A percentile compares a stretch with the other conserved stretches of the same genome.
Conservation (phyloP, 2,888 invertebrate genomes). For the Coelogynopora nodosa region DNA sequence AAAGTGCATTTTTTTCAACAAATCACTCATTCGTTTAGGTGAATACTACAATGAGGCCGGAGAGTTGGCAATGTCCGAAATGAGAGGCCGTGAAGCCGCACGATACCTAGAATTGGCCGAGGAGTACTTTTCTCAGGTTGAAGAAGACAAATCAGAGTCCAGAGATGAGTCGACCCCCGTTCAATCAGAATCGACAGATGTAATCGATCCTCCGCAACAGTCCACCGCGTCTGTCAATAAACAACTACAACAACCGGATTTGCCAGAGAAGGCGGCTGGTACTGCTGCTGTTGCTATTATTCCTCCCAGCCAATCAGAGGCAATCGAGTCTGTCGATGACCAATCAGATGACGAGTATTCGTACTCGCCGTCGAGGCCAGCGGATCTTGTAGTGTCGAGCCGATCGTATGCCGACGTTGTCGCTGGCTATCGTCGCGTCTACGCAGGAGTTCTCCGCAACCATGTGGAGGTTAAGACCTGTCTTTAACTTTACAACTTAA, state of each 20-base stretch:
- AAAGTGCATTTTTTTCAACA: no score
- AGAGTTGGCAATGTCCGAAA: neutral
- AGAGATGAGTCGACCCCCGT: neutral
- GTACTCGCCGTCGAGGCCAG: no score
- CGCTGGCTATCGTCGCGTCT: neutral
- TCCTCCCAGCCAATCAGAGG: no score
- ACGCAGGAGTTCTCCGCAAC: neutral
- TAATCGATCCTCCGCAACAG: neutral
- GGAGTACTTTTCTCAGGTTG: neutral
- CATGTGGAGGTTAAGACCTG: neutral
- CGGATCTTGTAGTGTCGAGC: no score
- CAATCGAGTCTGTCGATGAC: neutral
- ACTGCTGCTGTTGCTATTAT: no score
- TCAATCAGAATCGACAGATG: neutral
- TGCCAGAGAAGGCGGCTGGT: no score
- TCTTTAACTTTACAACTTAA: no score
- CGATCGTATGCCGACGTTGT: neutral
- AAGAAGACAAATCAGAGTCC: neutral
- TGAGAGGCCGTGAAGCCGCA: neutral
- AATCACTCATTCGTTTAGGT: neutral
- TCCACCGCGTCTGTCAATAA: neutral
- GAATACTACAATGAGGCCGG: conserved; percentile 25
- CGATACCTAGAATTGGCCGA: conserved; percentile 2
- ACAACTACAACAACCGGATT: neutral
- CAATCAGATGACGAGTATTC: neutral